Percentiles rank a stretch among this genome's conserved stretches.
These are phyloP conservation scores for Tupiocoris notatus DNA, from an alignment of 2,888 invertebrate species.

Conservation along the genomic window DNA sequence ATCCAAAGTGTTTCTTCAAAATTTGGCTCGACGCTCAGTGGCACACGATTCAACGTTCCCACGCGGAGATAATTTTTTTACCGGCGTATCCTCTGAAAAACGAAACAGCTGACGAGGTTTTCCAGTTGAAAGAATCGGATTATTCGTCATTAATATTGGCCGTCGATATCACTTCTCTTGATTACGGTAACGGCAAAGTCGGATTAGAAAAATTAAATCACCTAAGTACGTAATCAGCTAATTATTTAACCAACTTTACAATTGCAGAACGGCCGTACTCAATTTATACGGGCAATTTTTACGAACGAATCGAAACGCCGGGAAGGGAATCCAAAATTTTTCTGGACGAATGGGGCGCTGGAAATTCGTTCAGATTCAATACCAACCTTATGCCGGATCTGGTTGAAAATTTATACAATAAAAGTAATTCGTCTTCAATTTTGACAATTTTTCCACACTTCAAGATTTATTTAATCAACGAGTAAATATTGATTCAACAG, in stretches of 20 bases:
- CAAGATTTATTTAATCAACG: not conserved
- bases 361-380: constrained; percentile 34
- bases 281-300: constrained; percentile 44
- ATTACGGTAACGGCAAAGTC: not conserved
- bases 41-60: constrained; percentile 42
- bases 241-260: no score
- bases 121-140: constrained; percentile 29
- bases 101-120: constrained; percentile 29
- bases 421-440: constrained; percentile 50
- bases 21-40: constrained; percentile 43
- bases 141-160: constrained; percentile 36
- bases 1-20: constrained; percentile 43
- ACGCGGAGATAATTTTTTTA: constrained; percentile 44
- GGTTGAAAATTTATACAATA: constrained; percentile 57
- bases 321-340: constrained; percentile 38
- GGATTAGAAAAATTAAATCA: not conserved
- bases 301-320: constrained; percentile 5
- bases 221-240: no score
- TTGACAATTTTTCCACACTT: not conserved
- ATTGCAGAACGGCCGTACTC: constrained; percentile 39
- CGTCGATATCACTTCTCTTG: constrained; percentile 20
- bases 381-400: constrained; percentile 58
- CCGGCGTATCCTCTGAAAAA: constrained; percentile 23
- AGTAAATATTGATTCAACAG: constrained; percentile 23
- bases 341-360: constrained; percentile 43